Evolutionary conservation across 2,113 vertebrate species (phyloP), one percentile per base, ranked within the genome.

Genomic region (Condylura cristata): DNA sequence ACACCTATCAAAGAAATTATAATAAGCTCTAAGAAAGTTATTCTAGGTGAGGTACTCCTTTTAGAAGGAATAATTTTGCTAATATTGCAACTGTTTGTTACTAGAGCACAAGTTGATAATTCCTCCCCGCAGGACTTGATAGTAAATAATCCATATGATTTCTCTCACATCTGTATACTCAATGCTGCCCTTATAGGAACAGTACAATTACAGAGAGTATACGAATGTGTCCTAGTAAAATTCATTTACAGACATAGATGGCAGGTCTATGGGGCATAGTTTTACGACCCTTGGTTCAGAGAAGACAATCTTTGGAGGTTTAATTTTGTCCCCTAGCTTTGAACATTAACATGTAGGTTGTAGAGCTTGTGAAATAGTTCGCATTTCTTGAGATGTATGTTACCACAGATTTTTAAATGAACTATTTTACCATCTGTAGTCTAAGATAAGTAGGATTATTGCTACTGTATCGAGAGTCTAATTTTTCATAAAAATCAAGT

Each of bases 351-450:
- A 51, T 71, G 24, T 41, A 53, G 51, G 65, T 56, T 74, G 28
- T 53, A n/a, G 94, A 80, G 63, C 81, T 53, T 78, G 28, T 95
- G 63, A 94, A 28, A 11, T 86, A 30, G 51, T 53, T 53, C 51
- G 4, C 51, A 53, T 53, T 8, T 18, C 51, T 53, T 53, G 46
- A 48, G 32, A 87, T 70, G 6, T 58, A 37, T 63, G 87, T 92
- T 80, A 12, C 46, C 37, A 34, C 16, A 65, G 32, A 34, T 34
- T n/a, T 75, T 18, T 63, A 68, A 83, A 86, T 56, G 41, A 85
- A 82, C 8, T 68, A 32, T 71, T 79, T 92, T 79, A 20, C 46
- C 60, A 53, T 24, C 34, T 46, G 17, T 30, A 75, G 17, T 86
- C 37, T 85, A 72, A 22, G 8, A 58, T 91, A 4, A 91, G 51